Base-by-base conservation (phyloP, 2,113 vertebrate species). In the Vulpes lagopus region DNA sequence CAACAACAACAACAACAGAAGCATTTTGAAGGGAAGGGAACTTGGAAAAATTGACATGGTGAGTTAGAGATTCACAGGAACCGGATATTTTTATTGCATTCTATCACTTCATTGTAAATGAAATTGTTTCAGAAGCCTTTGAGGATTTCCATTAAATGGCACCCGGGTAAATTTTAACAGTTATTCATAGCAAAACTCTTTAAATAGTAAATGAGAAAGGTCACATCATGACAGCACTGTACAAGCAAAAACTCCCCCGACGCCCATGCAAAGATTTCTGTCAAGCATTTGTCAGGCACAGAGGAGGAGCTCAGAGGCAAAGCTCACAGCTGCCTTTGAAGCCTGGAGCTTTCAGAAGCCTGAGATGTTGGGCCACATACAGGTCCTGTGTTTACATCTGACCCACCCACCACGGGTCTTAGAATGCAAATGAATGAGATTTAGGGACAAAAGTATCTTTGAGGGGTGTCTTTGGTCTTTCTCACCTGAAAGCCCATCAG, bases 161-260 rank as follows among this genome's bases (percentile, higher is more conserved):
- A 96, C n/a, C 35, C 4, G 4, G 94, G 76, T 92, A 96, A 85
- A 92, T 79, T 95, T 95, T 95, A 71, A 71, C 62, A 83, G 59
- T 96, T 94, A 96, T 86, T 97, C 86, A 94, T 62, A 97, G 97
- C 6, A 89, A 95, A 93, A 91, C 16, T 96, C 62, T 92, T 95
- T 95, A 96, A 97, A 97, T 80, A 92, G 92, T 86, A 93, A 94
- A 93, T 57, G 60, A 92, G 49, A 91, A 98, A 98, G 81, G 78
- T 91, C 93, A 97, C 49, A 81, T 91, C 57, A 74, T 93, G 76
- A 91, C 85, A 96, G 73, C 57, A 65, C 19, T 82, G 71, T 82
- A 93, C 25, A 96, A 97, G 74, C 51, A 95, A 92, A 93, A 91
- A 38, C 82, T 89, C 49, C 79, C 49, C 57, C 4, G 0, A 51